These are phyloP conservation scores for Coremacera marginata DNA, from an alignment of 2,888 invertebrate species.

Conservation along the genomic window DNA sequence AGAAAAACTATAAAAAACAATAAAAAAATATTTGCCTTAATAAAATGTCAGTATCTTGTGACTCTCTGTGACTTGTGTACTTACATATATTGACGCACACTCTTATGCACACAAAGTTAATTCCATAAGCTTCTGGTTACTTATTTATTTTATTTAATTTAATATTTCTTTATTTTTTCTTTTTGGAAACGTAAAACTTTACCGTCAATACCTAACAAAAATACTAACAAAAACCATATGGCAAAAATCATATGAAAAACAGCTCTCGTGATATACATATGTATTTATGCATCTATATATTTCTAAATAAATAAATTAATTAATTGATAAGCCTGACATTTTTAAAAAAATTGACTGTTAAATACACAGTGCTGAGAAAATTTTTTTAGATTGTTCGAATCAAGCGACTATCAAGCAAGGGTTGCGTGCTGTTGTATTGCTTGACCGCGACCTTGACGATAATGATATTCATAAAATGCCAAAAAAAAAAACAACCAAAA, in stretches of 20 bases:
- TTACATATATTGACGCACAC: too few species aligned
- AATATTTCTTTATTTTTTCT: too few species aligned
- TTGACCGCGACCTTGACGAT: constrained; percentile 38
- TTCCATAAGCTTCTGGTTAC: constrained; percentile 13
- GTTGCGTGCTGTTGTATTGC: not conserved
- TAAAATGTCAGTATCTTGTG: not conserved
- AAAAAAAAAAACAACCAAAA: not conserved
- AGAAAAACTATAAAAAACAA: not conserved
- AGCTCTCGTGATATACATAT: not conserved
- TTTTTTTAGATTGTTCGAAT: not conserved
- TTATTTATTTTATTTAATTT: not conserved
- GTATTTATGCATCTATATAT: not conserved
- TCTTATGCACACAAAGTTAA: not conserved
- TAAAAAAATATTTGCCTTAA: not conserved
- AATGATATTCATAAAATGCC: constrained; percentile 40
- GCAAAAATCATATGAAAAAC: too few species aligned
- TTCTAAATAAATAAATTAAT: not conserved
- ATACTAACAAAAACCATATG: not conserved
- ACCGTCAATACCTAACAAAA: not conserved
- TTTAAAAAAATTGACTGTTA: not conserved
- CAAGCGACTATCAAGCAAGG: not conserved
- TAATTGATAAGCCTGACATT: constrained; percentile 1
- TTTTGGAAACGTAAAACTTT: constrained; percentile 1
- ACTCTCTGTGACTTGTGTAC: not conserved
- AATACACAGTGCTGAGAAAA: not conserved